Base-by-base conservation (phyloP, 1,140 invertebrate species). In the Apis mellifera region DNA sequence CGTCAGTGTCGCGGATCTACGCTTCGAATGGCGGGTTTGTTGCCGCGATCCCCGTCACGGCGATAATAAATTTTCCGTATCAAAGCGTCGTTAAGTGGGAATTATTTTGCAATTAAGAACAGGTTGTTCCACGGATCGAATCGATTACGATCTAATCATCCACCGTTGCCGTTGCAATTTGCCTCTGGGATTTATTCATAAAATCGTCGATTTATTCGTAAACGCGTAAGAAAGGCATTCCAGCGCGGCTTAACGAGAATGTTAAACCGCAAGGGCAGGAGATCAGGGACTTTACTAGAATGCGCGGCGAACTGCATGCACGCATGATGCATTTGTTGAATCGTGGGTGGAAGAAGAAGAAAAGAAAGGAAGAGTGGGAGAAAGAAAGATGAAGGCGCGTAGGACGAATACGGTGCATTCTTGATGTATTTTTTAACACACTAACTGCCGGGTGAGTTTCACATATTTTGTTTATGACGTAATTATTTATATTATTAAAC, bases 211-310 rank as follows among this genome's bases (percentile, higher is more conserved):
- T 78, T 66, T 75, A 64, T 66, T 68, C 23, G 42, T 19, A 21
- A 42, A 73, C 32, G 55, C 54, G 72, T 32, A 57, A 50, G 62
- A 42, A 17, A 68, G 23, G 32, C 73, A 82, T 82, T 82, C 74
- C 74, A 62, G 21, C 57, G 74, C 50, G 74, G 57, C 80, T 78
- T 78, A 78, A 78, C 66, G 74, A 82, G 80, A 78, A 82, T 82
- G 66, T 57, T 78, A 64, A 82, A 71, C 66, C 74, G 74, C 80
- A 82, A 82, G 80, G 80, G 79, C 79, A 81, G 79, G 74, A 82
- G 80, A 82, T 82, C 74, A 82, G 80, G 80, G 80, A 82, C 74
- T 82, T 82, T 82, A 82, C 73, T 82, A 74, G 80, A 82, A 82
- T 82, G 80, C 73, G 72, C 62, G n/a, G 64, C 50, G 64, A 71